These are phyloP conservation scores for Drosophila ustulata DNA, from an alignment of 2,888 invertebrate species.

Conservation along the genomic window DNA sequence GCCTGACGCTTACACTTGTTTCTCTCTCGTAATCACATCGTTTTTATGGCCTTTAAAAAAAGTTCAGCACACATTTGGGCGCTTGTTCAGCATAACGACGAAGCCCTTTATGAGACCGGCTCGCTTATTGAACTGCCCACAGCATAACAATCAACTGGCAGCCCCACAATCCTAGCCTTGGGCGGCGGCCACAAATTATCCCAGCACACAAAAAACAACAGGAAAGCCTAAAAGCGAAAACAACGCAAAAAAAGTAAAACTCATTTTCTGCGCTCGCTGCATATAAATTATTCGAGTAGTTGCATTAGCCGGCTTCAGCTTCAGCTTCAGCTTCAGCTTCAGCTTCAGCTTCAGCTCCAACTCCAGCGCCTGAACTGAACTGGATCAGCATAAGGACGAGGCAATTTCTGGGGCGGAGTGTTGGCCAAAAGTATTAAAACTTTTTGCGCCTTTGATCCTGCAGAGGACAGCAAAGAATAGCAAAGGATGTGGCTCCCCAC, in stretches of 20 bases:
- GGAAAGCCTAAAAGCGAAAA: slow-evolving; percentile 3
- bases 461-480: slow-evolving; percentile 30
- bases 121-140: slow-evolving; percentile 23
- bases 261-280: slow-evolving; percentile 48
- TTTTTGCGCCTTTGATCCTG: slow-evolving; percentile 62
- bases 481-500: slow-evolving; percentile 21
- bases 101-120: slow-evolving; percentile 31
- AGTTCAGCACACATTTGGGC: slow-evolving; percentile 28
- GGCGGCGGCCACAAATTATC: slow-evolving; percentile 19
- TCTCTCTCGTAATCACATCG: slow-evolving; percentile 2
- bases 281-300: slow-evolving; percentile 65
- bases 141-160: slow-evolving; percentile 26
- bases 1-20: slow-evolving; percentile 16
- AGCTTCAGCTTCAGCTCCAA: too few relatives aligned
- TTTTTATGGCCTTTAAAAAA: slow-evolving; percentile 57
- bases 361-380: neutral
- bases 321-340: too few relatives aligned
- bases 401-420: neutral
- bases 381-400: slow-evolving; percentile 20
- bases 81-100: slow-evolving; percentile 42
- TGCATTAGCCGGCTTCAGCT: slow-evolving; percentile 17
- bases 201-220: neutral
- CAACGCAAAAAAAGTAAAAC: slow-evolving; percentile 31
- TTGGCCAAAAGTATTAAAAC: slow-evolving; percentile 66
- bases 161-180: neutral